These are phyloP conservation scores for Lasioglossum leucozonium DNA, from an alignment of 2,888 invertebrate genomes.

Conservation along the genomic window DNA sequence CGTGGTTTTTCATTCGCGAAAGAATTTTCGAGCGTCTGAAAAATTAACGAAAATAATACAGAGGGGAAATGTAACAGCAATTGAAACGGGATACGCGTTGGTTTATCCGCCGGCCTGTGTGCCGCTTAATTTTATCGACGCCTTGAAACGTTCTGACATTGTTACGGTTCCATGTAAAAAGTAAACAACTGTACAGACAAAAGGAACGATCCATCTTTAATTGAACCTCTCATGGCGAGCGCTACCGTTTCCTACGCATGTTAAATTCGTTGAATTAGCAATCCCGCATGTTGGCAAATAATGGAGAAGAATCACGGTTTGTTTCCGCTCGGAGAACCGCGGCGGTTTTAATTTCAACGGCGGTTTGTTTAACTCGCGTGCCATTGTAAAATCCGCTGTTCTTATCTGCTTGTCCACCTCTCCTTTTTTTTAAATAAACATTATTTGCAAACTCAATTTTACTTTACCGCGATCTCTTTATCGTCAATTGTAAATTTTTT, in stretches of 20 bases:
- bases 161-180: constrained; percentile 25
- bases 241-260: constrained; percentile 15
- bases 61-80: not conserved
- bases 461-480: not conserved
- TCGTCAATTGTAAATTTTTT: not conserved
- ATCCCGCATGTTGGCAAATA: constrained; percentile 44
- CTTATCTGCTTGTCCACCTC: not conserved
- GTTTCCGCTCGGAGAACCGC: constrained; percentile 18
- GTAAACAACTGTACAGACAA: constrained; percentile 25
- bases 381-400: not conserved
- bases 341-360: constrained; percentile 2
- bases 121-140: constrained; percentile 27
- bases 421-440: not conserved
- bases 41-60: constrained; percentile 17
- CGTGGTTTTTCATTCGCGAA: not conserved
- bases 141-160: not conserved
- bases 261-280: constrained; percentile 47
- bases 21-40: not conserved
- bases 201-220: constrained; percentile 42
- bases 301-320: not conserved
- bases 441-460: too few species aligned
- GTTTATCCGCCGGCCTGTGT: constrained; percentile 5
- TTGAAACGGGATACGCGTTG: not conserved
- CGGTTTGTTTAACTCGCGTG: constrained; percentile 2
- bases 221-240: constrained; percentile 35